Evolutionary conservation across 2,113 vertebrate species (phyloP).

Genomic region (Rhinolophus sinicus): DNA sequence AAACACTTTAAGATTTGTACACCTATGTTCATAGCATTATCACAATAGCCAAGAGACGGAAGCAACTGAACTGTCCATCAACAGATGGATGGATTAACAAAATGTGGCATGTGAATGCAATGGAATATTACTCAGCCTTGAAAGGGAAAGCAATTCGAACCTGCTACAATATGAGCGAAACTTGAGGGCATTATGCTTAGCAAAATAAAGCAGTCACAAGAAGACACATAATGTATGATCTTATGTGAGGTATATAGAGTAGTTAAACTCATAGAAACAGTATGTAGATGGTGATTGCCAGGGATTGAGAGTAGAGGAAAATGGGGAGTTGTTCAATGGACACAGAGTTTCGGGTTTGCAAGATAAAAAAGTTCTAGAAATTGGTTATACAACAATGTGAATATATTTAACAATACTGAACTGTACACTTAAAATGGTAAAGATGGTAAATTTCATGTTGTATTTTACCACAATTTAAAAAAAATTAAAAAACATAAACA

Average conservation of each 20-base stretch:
- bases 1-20: neutral
- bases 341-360: neutral
- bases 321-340: neutral
- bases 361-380: neutral
- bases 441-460: neutral
- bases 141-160: neutral
- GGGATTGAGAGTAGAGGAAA: neutral
- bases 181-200: neutral
- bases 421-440: neutral
- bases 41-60: neutral
- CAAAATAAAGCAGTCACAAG: constrained; percentile 7
- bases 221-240: neutral
- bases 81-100: neutral
- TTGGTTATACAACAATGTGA: neutral
- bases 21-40: neutral
- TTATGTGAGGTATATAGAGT: neutral
- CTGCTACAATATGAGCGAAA: neutral
- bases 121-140: neutral
- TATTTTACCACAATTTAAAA: neutral
- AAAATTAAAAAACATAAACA: neutral
- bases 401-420: neutral
- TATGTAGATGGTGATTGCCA: neutral
- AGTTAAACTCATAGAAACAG: neutral
- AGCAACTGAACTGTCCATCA: neutral
- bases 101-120: neutral